Base-by-base conservation (phyloP, 1,140 invertebrate genomes). In the Bombus turneri region DNA sequence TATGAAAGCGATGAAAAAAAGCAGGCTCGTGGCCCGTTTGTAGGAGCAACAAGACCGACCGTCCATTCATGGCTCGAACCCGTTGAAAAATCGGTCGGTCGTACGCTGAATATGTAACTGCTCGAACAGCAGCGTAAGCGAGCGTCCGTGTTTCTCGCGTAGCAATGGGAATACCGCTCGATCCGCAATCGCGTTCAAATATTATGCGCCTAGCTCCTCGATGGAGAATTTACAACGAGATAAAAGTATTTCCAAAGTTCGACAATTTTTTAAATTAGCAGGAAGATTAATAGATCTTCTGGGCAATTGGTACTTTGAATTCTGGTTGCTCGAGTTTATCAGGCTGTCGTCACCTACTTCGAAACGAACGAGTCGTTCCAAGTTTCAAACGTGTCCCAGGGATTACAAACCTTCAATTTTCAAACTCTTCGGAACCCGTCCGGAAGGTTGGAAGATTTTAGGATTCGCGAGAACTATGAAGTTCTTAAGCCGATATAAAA, bases 31-130 rank as follows among this genome's bases (percentile, higher is more conserved):
- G 69, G 37, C 37, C 53, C 15, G 78, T 82, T 57, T 31, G 66
- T 69, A 82, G 80, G 73, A 87, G 57, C 82, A 80, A 88, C 79
- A 82, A 66, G 62, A 82, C 39, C 74, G 72, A 18, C 64, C 85
- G 76, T 78, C 86, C 91, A 91, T 92, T 92, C 87, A 92, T 83
- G 87, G 86, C 73, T 64, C 68, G 80, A 84, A 87, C 83, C 80
- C 73, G 89, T 83, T 91, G 83, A 92, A 92, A 91, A 91, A 88
- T 79, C 83, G 71, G 53, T 47, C 59, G 59, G 62, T 86, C 89
- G 82, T 84, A 87, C 83, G 71, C 78, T 87, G 86, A 85, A 89
- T 92, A 53, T 53, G 47, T 22, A 88, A 87, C 68, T 86, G 72
- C 75, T 41, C 13, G 87, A 62, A 39, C 43, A 77, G 85, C 79